phyloP scores from a whole-genome alignment of 2,113 vertebrate genomes.

The Antechinus stuartii region DNA sequence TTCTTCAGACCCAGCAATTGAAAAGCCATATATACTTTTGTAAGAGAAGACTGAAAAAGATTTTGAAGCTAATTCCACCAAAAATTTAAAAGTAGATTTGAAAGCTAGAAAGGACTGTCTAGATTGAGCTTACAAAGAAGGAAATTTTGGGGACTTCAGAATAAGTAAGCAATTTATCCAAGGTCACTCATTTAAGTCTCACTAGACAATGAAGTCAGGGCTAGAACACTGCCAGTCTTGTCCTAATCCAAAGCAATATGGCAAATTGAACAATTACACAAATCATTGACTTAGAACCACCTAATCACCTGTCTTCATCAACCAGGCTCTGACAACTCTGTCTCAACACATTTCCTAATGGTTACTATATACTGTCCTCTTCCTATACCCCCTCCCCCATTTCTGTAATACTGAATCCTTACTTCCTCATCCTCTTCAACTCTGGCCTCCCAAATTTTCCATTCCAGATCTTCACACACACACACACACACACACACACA shows the following conservation, averaged over 20 bases:
- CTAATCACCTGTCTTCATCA: neutral
- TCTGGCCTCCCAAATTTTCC: neutral
- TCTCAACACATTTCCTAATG: neutral
- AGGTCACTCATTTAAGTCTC: neutral
- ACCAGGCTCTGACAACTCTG: neutral
- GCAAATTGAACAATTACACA: neutral
- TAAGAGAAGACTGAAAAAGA: neutral
- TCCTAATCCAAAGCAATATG: neutral
- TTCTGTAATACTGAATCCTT: neutral
- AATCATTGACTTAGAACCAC: neutral
- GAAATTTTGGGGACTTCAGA: neutral
- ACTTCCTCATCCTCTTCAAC: neutral
- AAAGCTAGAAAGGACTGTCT: neutral
- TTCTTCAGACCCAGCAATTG: neutral
- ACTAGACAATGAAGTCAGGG: neutral
- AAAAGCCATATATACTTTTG: neutral
- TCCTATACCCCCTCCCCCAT: neutral
- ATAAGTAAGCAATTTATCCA: neutral
- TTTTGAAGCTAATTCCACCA: neutral
- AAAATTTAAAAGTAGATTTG: neutral
- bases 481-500: neutral
- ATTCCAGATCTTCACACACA: neutral
- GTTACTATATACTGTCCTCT: neutral
- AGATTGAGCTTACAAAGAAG: neutral
- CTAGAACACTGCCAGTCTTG: neutral